Base-by-base conservation (phyloP, 2,113 vertebrate species). In the Marmota flaviventris region DNA sequence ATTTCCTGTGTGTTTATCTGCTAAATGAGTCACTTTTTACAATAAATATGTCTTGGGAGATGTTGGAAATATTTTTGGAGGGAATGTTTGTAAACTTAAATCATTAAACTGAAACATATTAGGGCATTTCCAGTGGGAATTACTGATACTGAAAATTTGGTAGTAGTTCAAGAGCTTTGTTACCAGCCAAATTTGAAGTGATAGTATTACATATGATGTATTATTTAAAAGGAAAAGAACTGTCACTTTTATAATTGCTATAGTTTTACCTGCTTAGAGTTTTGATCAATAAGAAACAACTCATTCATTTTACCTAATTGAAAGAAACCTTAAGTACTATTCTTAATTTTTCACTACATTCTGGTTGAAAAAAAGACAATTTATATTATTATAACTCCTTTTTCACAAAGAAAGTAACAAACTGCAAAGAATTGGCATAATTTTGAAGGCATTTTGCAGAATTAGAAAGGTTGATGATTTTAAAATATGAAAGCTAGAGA, bases 91-190 rank as follows among this genome's bases (percentile, higher is more conserved):
- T 88, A 97, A 96, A 45, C n/a, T 98, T 97, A 98, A 97, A 95
- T 95, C 96, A 94, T 95, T 96, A 98, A 98, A 97, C 37, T 98
- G 88, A 98, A 98, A 94, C 85, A 94, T 34, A 93, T 89, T 97
- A 96, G 95, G 96, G 91, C 73, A 93, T 97, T 98, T 98, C 93
- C 95, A 93, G 86, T 63, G 95, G 94, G 92, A 98, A 98, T 98
- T 93, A 96, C 37, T 95, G 81, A 94, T 95, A 61, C 56, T 93
- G 45, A 97, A 94, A 93, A 91, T 53, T 97, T 98, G 76, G 34
- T 96, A 90, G n/a, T 76, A 77, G 70, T 91, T 96, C 58, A 70
- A 92, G 85, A 93, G 45, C 51, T 95, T 87, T 81, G 24, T 86
- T 42, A 85, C 8, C 8, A 73, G 63, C 56, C 45, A 94, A 63